These are phyloP conservation scores for Gastracanthus pulcherrimus DNA, from an alignment of 2,888 invertebrate genomes.

Conservation along the genomic window DNA sequence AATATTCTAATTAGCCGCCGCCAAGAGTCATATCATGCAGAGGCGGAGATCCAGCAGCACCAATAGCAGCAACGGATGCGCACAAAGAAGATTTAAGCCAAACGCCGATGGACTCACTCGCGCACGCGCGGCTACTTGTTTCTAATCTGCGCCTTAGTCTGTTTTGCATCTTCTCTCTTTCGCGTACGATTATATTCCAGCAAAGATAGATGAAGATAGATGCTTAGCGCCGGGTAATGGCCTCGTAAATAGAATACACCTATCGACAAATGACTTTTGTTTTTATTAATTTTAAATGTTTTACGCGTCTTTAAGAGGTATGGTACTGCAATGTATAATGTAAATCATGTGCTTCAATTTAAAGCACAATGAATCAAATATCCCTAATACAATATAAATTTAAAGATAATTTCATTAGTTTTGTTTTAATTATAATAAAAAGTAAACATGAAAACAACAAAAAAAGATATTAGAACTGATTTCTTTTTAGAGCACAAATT, in stretches of 20 bases:
- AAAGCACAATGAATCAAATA: no score
- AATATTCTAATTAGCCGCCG: slow-evolving; percentile 42
- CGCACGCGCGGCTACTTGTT: not conserved
- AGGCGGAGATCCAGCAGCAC: no score
- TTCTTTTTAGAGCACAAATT: not conserved
- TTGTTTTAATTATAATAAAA: no score
- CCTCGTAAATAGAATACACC: not conserved
- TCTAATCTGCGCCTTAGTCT: not conserved
- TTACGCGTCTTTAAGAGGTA: not conserved
- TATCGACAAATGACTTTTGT: not conserved
- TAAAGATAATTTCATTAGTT: no score
- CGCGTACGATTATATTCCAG: not conserved
- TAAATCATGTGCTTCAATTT: no score
- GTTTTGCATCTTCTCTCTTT: not conserved
- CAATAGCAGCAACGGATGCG: slow-evolving; percentile 6
- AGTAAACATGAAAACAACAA: no score
- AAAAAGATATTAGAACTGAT: no score
- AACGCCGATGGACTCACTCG: not conserved
- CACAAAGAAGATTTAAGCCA: no score
- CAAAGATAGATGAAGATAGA: no score
- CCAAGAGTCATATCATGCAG: no score
- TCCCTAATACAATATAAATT: no score
- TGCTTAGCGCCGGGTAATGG: not conserved
- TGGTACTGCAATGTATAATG: no score
- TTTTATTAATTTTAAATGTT: not conserved